These are phyloP conservation scores for Corydoras sp. DNA, from an alignment of 2,113 vertebrate species.

Conservation along the genomic window DNA sequence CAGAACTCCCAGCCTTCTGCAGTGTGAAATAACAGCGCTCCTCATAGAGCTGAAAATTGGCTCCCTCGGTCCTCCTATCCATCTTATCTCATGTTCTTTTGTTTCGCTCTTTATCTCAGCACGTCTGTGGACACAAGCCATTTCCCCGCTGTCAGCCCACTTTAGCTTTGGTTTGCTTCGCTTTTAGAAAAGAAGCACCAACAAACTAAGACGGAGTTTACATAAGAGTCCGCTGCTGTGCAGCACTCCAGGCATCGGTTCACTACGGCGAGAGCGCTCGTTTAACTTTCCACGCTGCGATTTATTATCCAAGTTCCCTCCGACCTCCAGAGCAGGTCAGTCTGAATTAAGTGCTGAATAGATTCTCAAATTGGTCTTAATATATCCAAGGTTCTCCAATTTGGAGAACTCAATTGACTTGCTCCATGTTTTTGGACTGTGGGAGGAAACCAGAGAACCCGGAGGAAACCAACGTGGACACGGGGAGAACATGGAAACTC, in stretches of 20 bases:
- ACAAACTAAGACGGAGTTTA: conserved; percentile 7
- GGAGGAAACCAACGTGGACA: too few relatives aligned
- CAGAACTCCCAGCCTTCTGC: conserved; percentile 31
- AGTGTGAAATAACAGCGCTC: conserved; percentile 44
- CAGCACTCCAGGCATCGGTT: not conserved
- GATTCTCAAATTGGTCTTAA: too few relatives aligned
- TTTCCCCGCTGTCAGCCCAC: conserved; percentile 26
- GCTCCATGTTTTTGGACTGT: too few relatives aligned
- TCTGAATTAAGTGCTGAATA: not conserved
- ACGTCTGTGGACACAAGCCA: conserved; percentile 15
- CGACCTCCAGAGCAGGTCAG: not conserved
- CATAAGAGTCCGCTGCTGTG: not conserved
- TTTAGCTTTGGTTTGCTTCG: conserved; percentile 34
- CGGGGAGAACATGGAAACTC: too few relatives aligned
- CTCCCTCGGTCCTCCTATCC: conserved; percentile 34
- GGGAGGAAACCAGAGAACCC: too few relatives aligned
- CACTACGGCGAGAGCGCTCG: not conserved
- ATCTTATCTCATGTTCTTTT: conserved; percentile 45
- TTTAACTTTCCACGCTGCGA: not conserved
- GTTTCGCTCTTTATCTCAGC: conserved; percentile 42
- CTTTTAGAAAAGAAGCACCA: not conserved
- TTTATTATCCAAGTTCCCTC: not conserved
- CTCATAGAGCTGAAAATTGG: conserved; percentile 43
- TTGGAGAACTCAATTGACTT: too few relatives aligned
- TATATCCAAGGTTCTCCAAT: too few relatives aligned